phyloP scores from a whole-genome alignment of 2,797 vertebrate genomes.

The Phoebastria nigripes region DNA sequence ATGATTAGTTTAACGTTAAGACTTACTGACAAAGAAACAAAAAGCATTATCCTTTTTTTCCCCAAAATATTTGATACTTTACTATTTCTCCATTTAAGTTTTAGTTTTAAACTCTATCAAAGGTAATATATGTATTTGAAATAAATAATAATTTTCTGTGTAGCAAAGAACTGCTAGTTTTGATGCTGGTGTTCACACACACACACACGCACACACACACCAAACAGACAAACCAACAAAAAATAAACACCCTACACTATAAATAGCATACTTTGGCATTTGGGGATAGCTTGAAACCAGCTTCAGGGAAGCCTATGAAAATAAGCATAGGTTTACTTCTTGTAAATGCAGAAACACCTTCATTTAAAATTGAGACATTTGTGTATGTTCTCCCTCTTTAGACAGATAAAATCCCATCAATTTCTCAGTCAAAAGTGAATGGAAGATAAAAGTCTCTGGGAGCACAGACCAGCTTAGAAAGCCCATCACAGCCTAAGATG shows the following conservation, averaged over 20 bases:
- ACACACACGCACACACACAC: background rate
- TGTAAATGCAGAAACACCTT: background rate
- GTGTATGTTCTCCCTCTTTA: background rate
- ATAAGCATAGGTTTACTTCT: background rate
- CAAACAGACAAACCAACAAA: background rate
- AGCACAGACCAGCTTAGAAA: background rate
- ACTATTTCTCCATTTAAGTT: background rate
- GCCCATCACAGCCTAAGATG: background rate
- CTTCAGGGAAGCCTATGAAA: background rate
- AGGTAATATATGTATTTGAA: background rate
- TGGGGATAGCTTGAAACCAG: background rate
- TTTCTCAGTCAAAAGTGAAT: conserved; percentile 17
- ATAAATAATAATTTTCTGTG: background rate
- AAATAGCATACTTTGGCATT: background rate
- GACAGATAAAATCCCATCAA: background rate
- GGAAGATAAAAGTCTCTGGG: background rate
- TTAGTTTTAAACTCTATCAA: background rate
- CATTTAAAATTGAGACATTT: background rate
- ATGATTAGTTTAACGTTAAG: background rate
- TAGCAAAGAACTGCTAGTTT: background rate
- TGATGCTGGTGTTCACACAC: background rate
- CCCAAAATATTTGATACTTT: background rate
- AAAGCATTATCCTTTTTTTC: background rate
- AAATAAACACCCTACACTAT: background rate
- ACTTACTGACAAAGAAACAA: background rate